Percentiles rank a stretch among this genome's conserved stretches.
Conservation (phyloP, 2,113 vertebrate genomes). For the Microtus ochrogaster region DNA sequence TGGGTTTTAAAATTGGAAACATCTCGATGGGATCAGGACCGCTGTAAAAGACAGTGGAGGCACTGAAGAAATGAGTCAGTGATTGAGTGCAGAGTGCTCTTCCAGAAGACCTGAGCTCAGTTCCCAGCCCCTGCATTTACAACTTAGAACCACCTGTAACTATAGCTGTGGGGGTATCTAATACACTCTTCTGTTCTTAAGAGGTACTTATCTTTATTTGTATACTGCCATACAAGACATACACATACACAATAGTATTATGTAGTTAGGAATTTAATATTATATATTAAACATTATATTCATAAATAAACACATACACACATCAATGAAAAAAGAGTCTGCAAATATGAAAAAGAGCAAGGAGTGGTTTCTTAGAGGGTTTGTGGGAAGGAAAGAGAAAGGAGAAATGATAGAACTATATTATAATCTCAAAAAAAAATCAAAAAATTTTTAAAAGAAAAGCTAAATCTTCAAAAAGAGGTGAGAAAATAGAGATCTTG, state of each 20-base stretch:
- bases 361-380: not conserved
- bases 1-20: not conserved
- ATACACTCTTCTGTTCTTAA: not conserved
- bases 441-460: not conserved
- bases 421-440: not conserved
- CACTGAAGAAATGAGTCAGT: not conserved
- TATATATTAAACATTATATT: not conserved
- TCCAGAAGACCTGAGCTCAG: not conserved
- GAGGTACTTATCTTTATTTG: not conserved
- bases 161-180: not conserved
- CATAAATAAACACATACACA: not conserved
- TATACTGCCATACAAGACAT: not conserved
- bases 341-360: not conserved
- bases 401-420: not conserved
- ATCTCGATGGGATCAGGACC: not conserved
- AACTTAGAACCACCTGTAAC: not conserved
- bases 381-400: not conserved
- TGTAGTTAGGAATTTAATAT: not conserved
- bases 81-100: not conserved
- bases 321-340: not conserved
- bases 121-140: not conserved
- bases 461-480: not conserved
- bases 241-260: not conserved
- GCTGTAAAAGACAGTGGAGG: not conserved
- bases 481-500: not conserved